Evolutionary conservation across 2,113 vertebrate genomes (phyloP).

Genomic region (Antennarius striatus): DNA sequence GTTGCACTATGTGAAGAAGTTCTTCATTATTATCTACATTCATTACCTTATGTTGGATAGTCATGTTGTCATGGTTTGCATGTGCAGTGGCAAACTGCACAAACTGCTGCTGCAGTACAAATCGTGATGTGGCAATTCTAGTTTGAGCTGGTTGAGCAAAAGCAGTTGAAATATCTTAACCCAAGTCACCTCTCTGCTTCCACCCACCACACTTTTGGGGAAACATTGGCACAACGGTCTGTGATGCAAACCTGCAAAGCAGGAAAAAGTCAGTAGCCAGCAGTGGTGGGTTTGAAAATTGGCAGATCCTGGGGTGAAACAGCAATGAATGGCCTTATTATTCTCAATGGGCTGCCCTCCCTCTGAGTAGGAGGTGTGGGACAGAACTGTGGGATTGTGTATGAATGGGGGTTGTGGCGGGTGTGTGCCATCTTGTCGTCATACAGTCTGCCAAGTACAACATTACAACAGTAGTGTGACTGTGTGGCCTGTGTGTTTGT

Average conservation of each 20-base stretch:
- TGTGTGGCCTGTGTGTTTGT: slow-evolving; percentile 67
- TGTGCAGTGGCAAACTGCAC: too few relatives aligned
- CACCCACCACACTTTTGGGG: slow-evolving; percentile 34
- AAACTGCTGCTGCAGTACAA: too few relatives aligned
- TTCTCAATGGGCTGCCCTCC: slow-evolving; percentile 57
- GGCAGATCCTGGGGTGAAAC: slow-evolving; percentile 56
- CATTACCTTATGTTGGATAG: too few relatives aligned
- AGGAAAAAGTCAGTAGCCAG: slow-evolving; percentile 58
- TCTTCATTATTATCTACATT: too few relatives aligned
- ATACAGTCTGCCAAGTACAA: slow-evolving; percentile 69
- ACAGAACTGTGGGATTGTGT: slow-evolving; percentile 32
- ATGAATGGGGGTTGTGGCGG: slow-evolving; percentile 4
- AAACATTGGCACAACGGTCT: slow-evolving; percentile 58
- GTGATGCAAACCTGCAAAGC: slow-evolving; percentile 53
- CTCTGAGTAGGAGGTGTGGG: slow-evolving; percentile 45
- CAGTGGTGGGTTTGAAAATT: slow-evolving; percentile 63
- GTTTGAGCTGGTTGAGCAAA: too few relatives aligned
- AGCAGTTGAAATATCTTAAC: too few relatives aligned
- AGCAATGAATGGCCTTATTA: slow-evolving; percentile 74
- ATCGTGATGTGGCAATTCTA: too few relatives aligned
- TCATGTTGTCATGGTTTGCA: too few relatives aligned
- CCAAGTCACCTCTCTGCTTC: slow-evolving; percentile 22
- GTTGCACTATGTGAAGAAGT: too few relatives aligned
- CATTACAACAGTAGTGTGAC: slow-evolving; percentile 71
- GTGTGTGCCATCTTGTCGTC: slow-evolving; percentile 55